These are phyloP conservation scores for Oxytorus armatus DNA, from an alignment of 2,888 invertebrate genomes.

Conservation along the genomic window DNA sequence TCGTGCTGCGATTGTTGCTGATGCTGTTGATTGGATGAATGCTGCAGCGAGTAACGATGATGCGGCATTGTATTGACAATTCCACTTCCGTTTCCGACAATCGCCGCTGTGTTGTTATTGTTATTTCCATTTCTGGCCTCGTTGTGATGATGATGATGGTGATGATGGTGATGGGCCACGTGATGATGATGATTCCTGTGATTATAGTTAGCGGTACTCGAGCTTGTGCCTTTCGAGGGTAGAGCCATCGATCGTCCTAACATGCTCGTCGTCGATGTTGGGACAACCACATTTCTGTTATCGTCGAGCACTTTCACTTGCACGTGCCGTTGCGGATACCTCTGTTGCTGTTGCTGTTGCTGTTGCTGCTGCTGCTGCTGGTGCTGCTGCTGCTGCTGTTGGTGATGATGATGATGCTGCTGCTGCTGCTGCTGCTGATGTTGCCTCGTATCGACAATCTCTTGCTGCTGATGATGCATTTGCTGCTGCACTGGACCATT, in stretches of 20 bases:
- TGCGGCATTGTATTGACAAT: conserved; percentile 51
- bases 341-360: conserved; percentile 75
- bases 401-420: conserved; percentile 77
- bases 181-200: conserved; percentile 68
- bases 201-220: conserved; percentile 62
- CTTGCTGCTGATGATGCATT: conserved; percentile 81
- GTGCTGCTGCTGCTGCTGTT: conserved; percentile 70
- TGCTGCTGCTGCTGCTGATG: conserved; percentile 81
- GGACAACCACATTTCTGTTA: conserved; percentile 81
- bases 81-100: conserved; percentile 53
- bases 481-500: conserved; percentile 78
- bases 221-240: conserved; percentile 60
- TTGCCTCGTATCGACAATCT: conserved; percentile 86
- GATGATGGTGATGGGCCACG: conserved; percentile 65
- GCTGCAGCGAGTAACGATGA: conserved; percentile 62
- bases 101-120: conserved; percentile 52
- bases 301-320: conserved; percentile 85
- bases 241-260: conserved; percentile 69
- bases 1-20: conserved; percentile 55
- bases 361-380: conserved; percentile 72
- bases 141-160: conserved; percentile 67
- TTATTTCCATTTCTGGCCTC: conserved; percentile 64
- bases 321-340: conserved; percentile 83
- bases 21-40: conserved; percentile 45
- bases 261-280: conserved; percentile 60